A percentile compares a stretch with the other conserved stretches of the same genome.
phyloP scores from a whole-genome alignment of 2,797 vertebrate species.

The Pitangus sulphuratus region DNA sequence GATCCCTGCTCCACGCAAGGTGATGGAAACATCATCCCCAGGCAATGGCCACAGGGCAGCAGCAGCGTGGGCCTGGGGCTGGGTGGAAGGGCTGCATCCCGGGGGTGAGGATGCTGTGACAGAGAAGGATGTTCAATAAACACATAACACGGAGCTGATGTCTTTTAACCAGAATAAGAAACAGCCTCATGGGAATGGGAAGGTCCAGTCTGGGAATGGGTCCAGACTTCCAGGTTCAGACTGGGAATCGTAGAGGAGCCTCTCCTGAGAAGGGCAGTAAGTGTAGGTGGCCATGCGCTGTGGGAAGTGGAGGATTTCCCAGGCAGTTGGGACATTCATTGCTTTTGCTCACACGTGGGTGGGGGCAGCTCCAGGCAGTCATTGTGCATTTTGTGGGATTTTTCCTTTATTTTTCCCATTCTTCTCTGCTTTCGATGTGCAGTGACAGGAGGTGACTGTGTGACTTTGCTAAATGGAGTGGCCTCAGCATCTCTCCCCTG shows the following conservation, averaged over 20 bases:
- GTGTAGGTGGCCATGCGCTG: accelerated
- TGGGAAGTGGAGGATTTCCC: background rate
- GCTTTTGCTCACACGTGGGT: accelerated
- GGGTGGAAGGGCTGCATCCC: background rate
- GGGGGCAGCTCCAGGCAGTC: background rate
- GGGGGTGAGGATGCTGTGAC: background rate
- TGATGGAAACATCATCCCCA: background rate
- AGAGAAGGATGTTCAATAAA: background rate
- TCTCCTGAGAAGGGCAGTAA: background rate
- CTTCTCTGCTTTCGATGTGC: accelerated
- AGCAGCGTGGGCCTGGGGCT: background rate
- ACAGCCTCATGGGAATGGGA: background rate
- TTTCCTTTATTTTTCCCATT: background rate
- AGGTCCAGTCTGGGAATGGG: background rate
- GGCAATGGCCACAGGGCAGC: accelerated
- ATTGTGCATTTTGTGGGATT: background rate
- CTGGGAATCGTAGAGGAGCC: background rate
- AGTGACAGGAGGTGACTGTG: background rate
- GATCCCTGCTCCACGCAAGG: accelerated
- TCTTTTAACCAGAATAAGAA: background rate
- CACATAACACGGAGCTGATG: accelerated
- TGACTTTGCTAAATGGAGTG: background rate
- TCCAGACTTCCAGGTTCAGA: background rate
- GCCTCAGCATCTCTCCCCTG: background rate
- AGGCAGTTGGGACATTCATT: background rate